These are phyloP conservation scores for Trachymyrmex septentrionalis DNA, from an alignment of 1,140 invertebrate genomes.

Conservation along the genomic window DNA sequence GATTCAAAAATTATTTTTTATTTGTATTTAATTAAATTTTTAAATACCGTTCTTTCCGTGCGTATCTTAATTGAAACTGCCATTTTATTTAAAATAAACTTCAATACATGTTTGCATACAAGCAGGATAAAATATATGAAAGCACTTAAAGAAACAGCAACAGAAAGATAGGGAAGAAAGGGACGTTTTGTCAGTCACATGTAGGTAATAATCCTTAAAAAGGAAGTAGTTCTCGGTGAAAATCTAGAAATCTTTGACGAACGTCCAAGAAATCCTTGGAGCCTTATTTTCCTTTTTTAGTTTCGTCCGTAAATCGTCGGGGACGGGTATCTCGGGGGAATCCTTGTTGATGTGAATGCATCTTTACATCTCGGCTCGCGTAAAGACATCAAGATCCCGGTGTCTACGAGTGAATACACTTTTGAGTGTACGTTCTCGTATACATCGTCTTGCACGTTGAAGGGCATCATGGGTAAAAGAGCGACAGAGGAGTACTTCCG, in stretches of 20 bases:
- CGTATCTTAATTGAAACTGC: not conserved
- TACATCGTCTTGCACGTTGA: conserved; percentile 42
- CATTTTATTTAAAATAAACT: not conserved
- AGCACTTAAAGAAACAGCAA: not conserved
- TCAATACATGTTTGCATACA: conserved; percentile 2
- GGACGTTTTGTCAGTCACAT: not conserved
- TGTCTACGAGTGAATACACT: conserved; percentile 62
- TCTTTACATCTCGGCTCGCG: conserved; percentile 48
- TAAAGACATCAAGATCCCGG: conserved; percentile 48
- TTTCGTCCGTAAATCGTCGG: conserved; percentile 51
- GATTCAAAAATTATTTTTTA: too few species aligned
- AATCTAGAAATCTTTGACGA: conserved; percentile 51
- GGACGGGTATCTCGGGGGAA: conserved; percentile 35
- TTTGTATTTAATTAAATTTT: too few species aligned
- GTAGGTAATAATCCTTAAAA: not conserved
- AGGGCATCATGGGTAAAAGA: conserved; percentile 26
- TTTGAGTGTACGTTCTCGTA: conserved; percentile 54
- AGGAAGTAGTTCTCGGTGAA: conserved; percentile 20
- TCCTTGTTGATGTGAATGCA: conserved; percentile 39
- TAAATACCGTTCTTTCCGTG: too few species aligned
- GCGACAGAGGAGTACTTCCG: conserved; percentile 50
- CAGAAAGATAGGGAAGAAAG: not conserved
- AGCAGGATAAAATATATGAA: not conserved
- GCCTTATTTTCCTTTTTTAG: conserved; percentile 45
- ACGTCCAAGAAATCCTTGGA: conserved; percentile 44